Evolutionary conservation across 1,140 invertebrate genomes (phyloP).

Genomic region (Andricus grossulariae): DNA sequence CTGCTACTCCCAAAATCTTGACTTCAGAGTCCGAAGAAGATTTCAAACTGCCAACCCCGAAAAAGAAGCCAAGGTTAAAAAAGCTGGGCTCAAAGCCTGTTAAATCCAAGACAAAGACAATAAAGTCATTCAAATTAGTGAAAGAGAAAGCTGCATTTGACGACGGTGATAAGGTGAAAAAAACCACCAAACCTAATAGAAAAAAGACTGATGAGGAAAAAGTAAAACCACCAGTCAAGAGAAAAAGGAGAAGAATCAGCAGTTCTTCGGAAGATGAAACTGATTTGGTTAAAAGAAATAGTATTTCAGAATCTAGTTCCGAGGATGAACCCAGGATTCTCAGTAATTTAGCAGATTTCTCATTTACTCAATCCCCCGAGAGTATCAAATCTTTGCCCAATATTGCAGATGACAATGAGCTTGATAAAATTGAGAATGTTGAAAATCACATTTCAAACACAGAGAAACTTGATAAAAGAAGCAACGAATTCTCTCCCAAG

Average conservation of each 20-base stretch:
- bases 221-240: not conserved
- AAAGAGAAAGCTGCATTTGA: not conserved
- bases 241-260: not conserved
- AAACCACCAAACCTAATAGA: not conserved
- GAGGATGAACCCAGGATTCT: too few species aligned
- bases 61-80: not conserved
- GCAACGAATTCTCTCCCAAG: too few species aligned
- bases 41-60: not conserved
- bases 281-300: not conserved
- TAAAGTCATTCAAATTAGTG: conserved; percentile 30
- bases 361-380: too few species aligned
- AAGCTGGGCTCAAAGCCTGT: not conserved
- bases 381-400: too few species aligned
- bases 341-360: too few species aligned
- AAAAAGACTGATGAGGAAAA: not conserved
- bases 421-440: too few species aligned
- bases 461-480: too few species aligned
- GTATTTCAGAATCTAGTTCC: too few species aligned
- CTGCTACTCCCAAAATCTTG: too few species aligned
- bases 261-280: not conserved
- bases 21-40: not conserved
- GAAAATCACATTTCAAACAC: too few species aligned
- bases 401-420: too few species aligned
- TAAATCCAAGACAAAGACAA: conserved; percentile 29
- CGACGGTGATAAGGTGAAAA: not conserved